Base-by-base conservation (phyloP, 1,140 invertebrate genomes). In the Antheraea mylitta region DNA sequence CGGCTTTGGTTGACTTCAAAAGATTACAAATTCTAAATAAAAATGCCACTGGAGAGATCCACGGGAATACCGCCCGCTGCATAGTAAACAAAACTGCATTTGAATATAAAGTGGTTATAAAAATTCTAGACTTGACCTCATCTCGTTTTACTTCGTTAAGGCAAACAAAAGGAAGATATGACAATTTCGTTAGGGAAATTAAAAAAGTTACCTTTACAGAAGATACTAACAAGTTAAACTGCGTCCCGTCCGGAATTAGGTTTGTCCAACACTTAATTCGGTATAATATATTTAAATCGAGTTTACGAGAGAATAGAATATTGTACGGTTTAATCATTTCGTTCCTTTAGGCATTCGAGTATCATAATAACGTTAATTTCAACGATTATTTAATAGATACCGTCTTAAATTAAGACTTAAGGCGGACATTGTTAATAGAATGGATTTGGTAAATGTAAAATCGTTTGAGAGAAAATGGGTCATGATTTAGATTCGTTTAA, bases 131-230 rank as follows among this genome's bases (percentile, higher is more conserved):
- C 74, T 74, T 74, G 75, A 82, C 78, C 72, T 71, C 64, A 42
- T 66, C 73, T 78, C 75, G 58, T 80, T 80, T 79, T 75, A 73
- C 72, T 65, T 76, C 81, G 74, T 89, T 82, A 83, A 48, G 64
- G 64, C 69, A 73, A 77, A 87, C 84, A 89, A 89, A 67, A 86
- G 80, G 80, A 77, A 89, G 86, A 87, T 87, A 89, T 87, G 83
- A 82, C 81, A 85, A 87, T 82, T 87, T 80, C 71, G 78, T 83
- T 87, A 85, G 78, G 75, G 63, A 71, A 83, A 83, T 90, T 88
- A 85, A 87, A 42, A 82, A 89, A 86, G 80, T 83, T 87, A 87
- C 85, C 82, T 86, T 80, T 76, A 80, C 73, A 83, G 76, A 85
- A 82, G 71, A 75, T 77, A 75, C 74, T 87, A 84, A 86, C 82